Evolutionary conservation across 2,113 vertebrate species (phyloP), one percentile per base, ranked within the genome.

Genomic region (Nycticebus coucang): DNA sequence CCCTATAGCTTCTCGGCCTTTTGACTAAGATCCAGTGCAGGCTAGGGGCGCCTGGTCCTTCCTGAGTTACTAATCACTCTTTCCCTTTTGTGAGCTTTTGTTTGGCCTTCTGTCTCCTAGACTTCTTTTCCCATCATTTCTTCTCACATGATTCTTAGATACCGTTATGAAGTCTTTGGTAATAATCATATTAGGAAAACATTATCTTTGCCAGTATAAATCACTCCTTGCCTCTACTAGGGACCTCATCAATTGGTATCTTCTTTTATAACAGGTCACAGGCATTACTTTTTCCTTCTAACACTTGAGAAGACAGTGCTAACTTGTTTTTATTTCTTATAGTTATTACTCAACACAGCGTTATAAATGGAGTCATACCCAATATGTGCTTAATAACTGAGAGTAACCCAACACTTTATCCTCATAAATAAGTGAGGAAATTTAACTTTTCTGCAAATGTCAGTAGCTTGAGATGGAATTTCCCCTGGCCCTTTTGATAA

Each of bases 251-350:
- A 30, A 89, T 50, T 24, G 41, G 5, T 6, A 28, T 74, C 7
- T 62, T 64, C 35, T 60, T 0, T 33, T 75, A 37, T 14, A 59
- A 11, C 1, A 4, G 6, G 37, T 50, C 6, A 33, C 11, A 13
- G 22, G 35, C 33, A 59, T 45, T 59, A 83, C 11, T 60, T 57
- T 14, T 30, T 84, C 6, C 4, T n/a, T 26, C 15, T 28, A 7
- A 7, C 0, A 37, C 19, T n/a, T 2, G 21, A 64, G 8, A 1
- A 30, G n/a, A 72, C 2, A 24, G 1, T 11, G 13, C 9, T 64
- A 7, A 3, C n/a, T 28, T 41, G 8, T 19, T 82, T 19, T 59
- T 10, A 10, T 19, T 2, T 78, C 19, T 80, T 11, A 21, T 24
- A 35, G 11, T 55, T 62, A 66, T 9, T 66, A 4, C 30, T 45